A percentile compares a stretch with the other conserved stretches of the same genome.
Conservation (phyloP, 2,113 vertebrate species). For the Zapus hudsonius region DNA sequence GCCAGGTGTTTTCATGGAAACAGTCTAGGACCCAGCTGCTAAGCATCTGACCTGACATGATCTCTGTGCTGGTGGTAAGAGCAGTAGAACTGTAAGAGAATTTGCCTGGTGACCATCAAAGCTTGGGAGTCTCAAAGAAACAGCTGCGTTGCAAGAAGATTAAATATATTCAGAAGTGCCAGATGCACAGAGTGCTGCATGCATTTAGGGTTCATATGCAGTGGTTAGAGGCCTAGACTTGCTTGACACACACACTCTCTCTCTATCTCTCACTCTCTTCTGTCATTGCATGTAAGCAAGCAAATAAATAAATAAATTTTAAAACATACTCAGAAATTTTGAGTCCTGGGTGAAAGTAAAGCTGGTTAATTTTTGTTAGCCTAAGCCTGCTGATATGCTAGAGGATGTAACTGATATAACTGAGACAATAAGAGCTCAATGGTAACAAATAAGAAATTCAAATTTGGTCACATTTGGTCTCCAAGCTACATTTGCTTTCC, state of each 20-base stretch:
- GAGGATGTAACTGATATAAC: neutral
- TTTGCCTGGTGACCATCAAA: neutral
- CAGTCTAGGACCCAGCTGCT: neutral
- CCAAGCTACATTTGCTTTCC: neutral
- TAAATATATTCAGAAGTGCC: neutral
- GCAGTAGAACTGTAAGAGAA: neutral
- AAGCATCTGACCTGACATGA: neutral
- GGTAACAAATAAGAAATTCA: neutral
- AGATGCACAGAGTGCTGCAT: too few species aligned
- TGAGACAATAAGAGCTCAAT: neutral
- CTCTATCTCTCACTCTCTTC: too few species aligned
- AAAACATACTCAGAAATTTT: too few species aligned
- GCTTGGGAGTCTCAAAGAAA: neutral
- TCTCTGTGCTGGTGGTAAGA: neutral
- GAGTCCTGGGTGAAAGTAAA: conserved; percentile 2
- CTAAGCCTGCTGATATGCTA: neutral
- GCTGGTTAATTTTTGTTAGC: neutral
- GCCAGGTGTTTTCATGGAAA: neutral
- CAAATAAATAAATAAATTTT: too few species aligned
- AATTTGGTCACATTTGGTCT: neutral
- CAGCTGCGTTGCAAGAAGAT: neutral
- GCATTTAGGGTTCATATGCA: too few species aligned
- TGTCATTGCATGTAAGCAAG: too few species aligned
- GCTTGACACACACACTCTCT: too few species aligned
- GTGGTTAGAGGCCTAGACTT: too few species aligned